Percentiles rank a stretch among this genome's conserved stretches.
These are phyloP conservation scores for Halocynthia aurantium DNA, from an alignment of 23 tunicate species.

Conservation along the genomic window DNA sequence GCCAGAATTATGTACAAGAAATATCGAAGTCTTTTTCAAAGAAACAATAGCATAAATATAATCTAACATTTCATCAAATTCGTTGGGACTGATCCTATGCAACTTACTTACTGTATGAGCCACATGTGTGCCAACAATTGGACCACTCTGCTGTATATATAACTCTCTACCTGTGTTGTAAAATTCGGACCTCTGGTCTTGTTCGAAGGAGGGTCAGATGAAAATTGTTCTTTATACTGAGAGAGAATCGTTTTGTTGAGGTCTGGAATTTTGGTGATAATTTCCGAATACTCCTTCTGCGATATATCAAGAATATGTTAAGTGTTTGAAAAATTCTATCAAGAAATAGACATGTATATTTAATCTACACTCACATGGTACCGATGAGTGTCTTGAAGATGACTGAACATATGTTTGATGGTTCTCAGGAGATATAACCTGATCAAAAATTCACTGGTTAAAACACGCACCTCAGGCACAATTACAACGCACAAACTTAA, in stretches of 20 bases:
- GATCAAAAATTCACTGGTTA: conserved; percentile 5
- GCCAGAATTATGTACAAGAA: too few species aligned
- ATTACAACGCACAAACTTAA: neutral
- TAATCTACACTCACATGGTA: conserved; percentile 38
- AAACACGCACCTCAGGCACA: neutral
- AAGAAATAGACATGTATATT: neutral
- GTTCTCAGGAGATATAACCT: conserved; percentile 61
- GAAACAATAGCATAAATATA: too few species aligned
- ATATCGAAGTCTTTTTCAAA: too few species aligned
- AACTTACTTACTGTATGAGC: too few species aligned
- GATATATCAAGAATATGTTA: neutral
- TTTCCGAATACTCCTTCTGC: conserved; percentile 20
- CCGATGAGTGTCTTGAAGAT: conserved; percentile 58
- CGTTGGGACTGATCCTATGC: too few species aligned
- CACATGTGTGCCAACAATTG: too few species aligned
- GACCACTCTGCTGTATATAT: too few species aligned
- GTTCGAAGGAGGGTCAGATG: neutral
- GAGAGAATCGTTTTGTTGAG: neutral
- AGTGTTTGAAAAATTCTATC: neutral
- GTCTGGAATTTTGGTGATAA: conserved; percentile 5
- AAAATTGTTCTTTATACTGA: conserved; percentile 13
- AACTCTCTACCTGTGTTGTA: conserved; percentile 24
- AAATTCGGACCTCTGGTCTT: conserved; percentile 6
- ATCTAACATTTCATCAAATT: too few species aligned
- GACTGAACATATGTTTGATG: conserved; percentile 35